Evolutionary conservation across 1,140 invertebrate species (phyloP).

Genomic region (Megathymus violae): DNA sequence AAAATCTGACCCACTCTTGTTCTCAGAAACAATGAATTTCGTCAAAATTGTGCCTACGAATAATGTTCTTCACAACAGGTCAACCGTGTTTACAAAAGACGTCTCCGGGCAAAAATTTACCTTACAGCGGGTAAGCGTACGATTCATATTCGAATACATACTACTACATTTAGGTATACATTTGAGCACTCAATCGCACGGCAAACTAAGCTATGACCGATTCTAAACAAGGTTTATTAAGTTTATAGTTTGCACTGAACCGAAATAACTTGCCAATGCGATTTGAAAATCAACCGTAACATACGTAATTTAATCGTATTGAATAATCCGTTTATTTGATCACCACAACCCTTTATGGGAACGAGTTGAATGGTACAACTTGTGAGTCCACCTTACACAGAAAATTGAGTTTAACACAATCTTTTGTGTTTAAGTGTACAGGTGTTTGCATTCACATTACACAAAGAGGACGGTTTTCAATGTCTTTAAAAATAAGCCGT

Average conservation of each 20-base stretch:
- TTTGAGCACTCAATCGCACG: constrained; percentile 22
- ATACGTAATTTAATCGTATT: background rate
- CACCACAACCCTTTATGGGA: too few species aligned
- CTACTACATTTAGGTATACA: background rate
- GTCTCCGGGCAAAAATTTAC: background rate
- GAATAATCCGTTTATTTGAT: background rate
- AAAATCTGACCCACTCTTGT: constrained; percentile 48
- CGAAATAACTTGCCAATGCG: background rate
- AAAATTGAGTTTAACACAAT: background rate
- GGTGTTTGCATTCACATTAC: constrained; percentile 12
- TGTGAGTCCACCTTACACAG: background rate
- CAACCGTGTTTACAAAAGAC: constrained; percentile 24
- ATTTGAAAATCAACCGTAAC: background rate
- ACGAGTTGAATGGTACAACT: background rate
- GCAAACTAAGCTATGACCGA: constrained; percentile 21
- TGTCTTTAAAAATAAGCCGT: constrained; percentile 31
- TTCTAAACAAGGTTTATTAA: constrained; percentile 29
- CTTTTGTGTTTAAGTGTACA: constrained; percentile 2
- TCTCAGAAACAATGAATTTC: constrained; percentile 44
- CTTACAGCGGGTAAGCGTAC: background rate
- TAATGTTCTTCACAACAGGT: constrained; percentile 29
- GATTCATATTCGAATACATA: background rate
- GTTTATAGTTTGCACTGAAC: constrained; percentile 2
- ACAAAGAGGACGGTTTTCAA: constrained; percentile 18
- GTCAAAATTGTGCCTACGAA: constrained; percentile 46